Base-by-base conservation (phyloP, 2,797 vertebrate genomes). In the Hydrophis major region DNA sequence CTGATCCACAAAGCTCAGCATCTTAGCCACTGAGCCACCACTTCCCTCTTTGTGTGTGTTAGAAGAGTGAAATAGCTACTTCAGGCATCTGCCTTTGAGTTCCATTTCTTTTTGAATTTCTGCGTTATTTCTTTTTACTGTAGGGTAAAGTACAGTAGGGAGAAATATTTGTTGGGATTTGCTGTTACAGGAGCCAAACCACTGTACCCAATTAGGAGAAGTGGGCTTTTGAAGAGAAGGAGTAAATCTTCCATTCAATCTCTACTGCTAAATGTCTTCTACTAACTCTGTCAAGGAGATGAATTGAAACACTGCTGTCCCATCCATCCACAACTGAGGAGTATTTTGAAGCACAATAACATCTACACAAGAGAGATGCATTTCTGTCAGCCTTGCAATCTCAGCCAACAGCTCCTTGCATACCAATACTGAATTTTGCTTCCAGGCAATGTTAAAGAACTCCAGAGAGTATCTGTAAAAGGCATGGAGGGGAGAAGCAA, bases 391-490 rank as follows among this genome's bases (percentile, higher is more conserved):
- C 20, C 37, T 1, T 37, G 2, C 74, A 83, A 47, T 16, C 47
- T 86, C 88, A 0, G 37, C 20, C 74, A 83, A 83, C 37, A 42
- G 83, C 16, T 27, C 87, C 7, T 93, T 25, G 61, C 60, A 53
- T 93, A 59, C 6, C 3, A 13, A 37, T 87, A 32, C 87, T 95
- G 13, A 50, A 69, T 88, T 90, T 88, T 50, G 57, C 32, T 94
- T 88, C 89, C 91, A 86, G 86, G 50, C 25, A 47, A 6, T 89
- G 60, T 92, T 55, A 92, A 88, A 88, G 47, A 95, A 56, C 42
- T 88, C 69, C 18, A 25, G n/a, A 89, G 87, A 89, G 16, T 37
- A 89, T 83, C 42, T 83, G 83, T 89, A 89, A 60, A 92, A 92
- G 90, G 88, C 69, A 89, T n/a, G 6, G 47, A 59, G 20, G 20